These are phyloP conservation scores for Xestobium rufovillosum DNA, from an alignment of 2,888 invertebrate species.

Conservation along the genomic window DNA sequence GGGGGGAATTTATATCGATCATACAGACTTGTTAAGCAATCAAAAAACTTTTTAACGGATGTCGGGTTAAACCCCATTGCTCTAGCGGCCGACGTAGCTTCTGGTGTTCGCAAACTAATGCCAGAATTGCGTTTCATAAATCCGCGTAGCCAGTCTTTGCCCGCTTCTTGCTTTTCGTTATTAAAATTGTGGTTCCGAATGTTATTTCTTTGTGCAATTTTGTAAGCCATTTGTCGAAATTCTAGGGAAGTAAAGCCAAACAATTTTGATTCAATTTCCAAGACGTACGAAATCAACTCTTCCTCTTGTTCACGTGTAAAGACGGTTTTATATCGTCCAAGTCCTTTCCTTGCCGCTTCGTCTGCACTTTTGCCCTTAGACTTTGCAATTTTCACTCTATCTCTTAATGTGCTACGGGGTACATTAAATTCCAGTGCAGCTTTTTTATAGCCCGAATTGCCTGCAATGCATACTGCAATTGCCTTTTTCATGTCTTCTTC, in stretches of 20 bases:
- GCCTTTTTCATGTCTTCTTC: slow-evolving; percentile 8
- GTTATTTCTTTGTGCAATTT: too few species aligned
- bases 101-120: slow-evolving; percentile 19
- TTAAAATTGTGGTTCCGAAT: slow-evolving; percentile 25
- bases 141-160: too few species aligned
- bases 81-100: too few species aligned
- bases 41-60: slow-evolving; percentile 21
- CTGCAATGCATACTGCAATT: slow-evolving; percentile 6
- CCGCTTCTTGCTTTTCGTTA: too few species aligned
- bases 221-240: too few species aligned
- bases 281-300: too few species aligned
- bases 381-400: too few species aligned
- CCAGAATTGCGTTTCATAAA: too few species aligned
- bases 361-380: too few species aligned
- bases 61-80: slow-evolving; percentile 32
- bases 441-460: slow-evolving; percentile 9
- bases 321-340: too few species aligned
- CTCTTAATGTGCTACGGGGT: slow-evolving; percentile 8
- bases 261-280: slow-evolving; percentile 18
- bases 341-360: too few species aligned
- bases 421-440: slow-evolving; percentile 5
- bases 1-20: slow-evolving; percentile 26
- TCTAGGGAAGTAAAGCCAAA: slow-evolving; percentile 25
- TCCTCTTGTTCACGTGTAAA: too few species aligned
- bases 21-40: slow-evolving; percentile 21